These are phyloP conservation scores for Hyperoplus immaculatus DNA, from an alignment of 2,797 vertebrate genomes.

Conservation along the genomic window DNA sequence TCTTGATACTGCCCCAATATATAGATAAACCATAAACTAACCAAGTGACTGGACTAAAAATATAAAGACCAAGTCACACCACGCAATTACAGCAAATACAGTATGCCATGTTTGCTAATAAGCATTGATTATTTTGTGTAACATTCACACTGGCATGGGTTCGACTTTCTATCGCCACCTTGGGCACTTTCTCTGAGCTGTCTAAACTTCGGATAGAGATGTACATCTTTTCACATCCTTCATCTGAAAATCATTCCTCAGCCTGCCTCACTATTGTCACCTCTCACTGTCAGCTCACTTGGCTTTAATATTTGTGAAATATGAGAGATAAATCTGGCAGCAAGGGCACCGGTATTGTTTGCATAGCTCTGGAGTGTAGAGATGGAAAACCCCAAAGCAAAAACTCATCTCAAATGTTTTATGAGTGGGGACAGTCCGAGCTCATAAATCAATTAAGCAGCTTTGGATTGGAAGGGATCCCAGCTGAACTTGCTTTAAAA, in stretches of 20 bases:
- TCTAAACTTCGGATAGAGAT: neutral
- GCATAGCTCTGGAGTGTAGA: conserved; percentile 11
- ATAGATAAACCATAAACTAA: conserved; percentile 27
- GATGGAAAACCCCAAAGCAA: conserved; percentile 37
- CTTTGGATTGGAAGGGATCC: conserved; percentile 13
- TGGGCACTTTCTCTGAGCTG: neutral
- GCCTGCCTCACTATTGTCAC: neutral
- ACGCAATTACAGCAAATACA: conserved; percentile 15
- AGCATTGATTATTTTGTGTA: conserved; percentile 12
- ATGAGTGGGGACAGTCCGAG: conserved; percentile 33
- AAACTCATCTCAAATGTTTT: conserved; percentile 48
- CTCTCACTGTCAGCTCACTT: conserved; percentile 19
- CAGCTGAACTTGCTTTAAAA: conserved; percentile 10
- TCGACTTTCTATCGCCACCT: neutral
- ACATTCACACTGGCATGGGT: conserved; percentile 2
- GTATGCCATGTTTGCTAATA: neutral
- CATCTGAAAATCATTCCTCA: conserved; percentile 9
- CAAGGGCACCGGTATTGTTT: conserved; percentile 14
- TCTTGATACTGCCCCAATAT: neutral
- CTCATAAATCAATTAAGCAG: conserved; percentile 33
- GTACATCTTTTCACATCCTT: neutral
- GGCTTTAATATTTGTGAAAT: conserved; percentile 29
- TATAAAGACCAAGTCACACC: neutral
- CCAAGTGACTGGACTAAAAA: conserved; percentile 14
- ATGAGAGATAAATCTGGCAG: conserved; percentile 11